Conservation (phyloP, 2,797 vertebrate genomes). For the Dermochelys coriacea region DNA sequence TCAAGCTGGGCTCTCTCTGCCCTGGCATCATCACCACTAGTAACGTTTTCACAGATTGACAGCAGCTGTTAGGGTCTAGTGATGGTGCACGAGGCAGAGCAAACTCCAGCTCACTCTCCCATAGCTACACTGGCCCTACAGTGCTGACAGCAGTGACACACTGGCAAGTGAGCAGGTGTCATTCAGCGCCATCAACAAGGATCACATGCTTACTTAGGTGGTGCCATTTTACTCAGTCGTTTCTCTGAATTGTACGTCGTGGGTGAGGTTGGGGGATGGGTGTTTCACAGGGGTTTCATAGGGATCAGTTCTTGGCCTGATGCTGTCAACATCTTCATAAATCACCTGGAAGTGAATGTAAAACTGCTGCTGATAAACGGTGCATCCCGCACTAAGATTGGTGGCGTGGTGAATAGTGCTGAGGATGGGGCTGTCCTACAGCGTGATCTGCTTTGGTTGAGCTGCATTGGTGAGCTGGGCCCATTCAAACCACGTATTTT, state of each 20-base stretch:
- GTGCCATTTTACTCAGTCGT: background rate
- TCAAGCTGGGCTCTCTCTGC: background rate
- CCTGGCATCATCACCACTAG: background rate
- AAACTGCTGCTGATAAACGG: background rate
- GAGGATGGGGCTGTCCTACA: background rate
- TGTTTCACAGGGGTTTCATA: no score
- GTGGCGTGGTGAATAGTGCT: background rate
- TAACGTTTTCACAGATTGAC: accelerated
- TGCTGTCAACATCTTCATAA: background rate
- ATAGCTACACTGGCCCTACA: accelerated
- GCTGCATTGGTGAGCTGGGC: background rate
- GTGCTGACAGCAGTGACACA: background rate
- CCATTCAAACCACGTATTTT: background rate
- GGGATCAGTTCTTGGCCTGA: no score
- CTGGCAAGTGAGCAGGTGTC: background rate
- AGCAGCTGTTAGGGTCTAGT: accelerated
- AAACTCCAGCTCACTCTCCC: background rate
- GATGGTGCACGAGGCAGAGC: accelerated
- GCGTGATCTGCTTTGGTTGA: background rate
- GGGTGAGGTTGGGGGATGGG: no score
- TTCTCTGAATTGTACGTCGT: no score
- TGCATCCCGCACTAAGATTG: background rate
- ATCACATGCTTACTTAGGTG: background rate
- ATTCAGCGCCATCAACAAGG: background rate
- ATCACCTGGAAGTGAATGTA: background rate